Conservation (phyloP, 2,797 vertebrate genomes). For the Botia almorhae region DNA sequence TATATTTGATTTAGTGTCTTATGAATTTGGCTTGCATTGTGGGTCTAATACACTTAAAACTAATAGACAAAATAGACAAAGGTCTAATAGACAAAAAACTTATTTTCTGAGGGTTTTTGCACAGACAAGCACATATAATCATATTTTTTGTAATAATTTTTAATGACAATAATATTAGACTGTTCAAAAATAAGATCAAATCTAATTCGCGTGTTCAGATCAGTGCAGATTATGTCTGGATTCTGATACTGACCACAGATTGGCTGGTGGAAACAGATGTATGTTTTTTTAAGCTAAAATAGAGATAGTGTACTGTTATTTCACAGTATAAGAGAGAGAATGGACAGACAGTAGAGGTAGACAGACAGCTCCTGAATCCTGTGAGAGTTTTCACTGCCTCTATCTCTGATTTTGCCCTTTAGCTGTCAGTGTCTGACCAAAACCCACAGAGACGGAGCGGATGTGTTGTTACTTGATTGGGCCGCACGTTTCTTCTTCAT, state of each 20-base stretch:
- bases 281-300: background rate
- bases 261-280: too few relatives aligned
- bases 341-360: background rate
- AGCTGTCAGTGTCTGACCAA: slow-evolving; percentile 50
- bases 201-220: background rate
- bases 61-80: too few relatives aligned
- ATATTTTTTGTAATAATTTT: too few relatives aligned
- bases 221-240: slow-evolving; percentile 14
- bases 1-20: too few relatives aligned
- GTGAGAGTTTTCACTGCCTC: slow-evolving; percentile 30
- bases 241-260: background rate
- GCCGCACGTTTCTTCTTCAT: slow-evolving; percentile 38
- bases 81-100: too few relatives aligned
- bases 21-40: too few relatives aligned
- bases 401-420: slow-evolving; percentile 46
- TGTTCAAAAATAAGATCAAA: too few relatives aligned
- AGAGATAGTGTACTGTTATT: background rate
- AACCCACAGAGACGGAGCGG: slow-evolving; percentile 45
- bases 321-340: slow-evolving; percentile 31
- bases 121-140: too few relatives aligned
- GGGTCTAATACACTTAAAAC: too few relatives aligned
- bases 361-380: background rate
- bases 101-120: too few relatives aligned
- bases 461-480: slow-evolving; percentile 58
- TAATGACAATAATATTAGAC: too few relatives aligned